A percentile compares a stretch with the other conserved stretches of the same genome.
Conservation (phyloP, 2,888 invertebrate genomes). For the Incurvaria masculella region DNA sequence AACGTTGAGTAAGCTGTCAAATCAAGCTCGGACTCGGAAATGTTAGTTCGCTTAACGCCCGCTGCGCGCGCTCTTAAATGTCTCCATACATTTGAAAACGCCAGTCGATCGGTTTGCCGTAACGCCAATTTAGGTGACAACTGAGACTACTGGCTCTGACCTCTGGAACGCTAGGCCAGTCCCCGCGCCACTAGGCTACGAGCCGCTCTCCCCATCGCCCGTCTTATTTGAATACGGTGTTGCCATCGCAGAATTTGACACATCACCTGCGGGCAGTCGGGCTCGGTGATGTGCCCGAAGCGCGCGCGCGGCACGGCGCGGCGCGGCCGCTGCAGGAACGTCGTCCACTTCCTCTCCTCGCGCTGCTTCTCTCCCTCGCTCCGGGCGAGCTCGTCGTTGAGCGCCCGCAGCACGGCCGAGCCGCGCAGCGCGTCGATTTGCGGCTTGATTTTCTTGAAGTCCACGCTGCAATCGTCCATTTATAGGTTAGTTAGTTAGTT, state of each 20-base stretch:
- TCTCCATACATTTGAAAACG: too few species aligned
- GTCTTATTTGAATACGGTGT: neutral
- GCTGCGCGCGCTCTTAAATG: too few species aligned
- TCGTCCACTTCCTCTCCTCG: conserved; percentile 65
- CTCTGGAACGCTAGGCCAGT: too few species aligned
- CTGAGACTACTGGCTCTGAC: too few species aligned
- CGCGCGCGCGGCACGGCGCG: conserved; percentile 58
- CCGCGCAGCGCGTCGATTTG: conserved; percentile 61
- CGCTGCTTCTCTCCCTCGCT: conserved; percentile 48
- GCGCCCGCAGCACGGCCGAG: conserved; percentile 64
- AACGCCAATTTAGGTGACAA: too few species aligned
- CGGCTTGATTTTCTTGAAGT: conserved; percentile 66
- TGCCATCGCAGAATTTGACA: neutral
- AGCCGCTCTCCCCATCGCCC: too few species aligned
- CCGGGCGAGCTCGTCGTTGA: conserved; percentile 55
- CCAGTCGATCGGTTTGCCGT: too few species aligned
- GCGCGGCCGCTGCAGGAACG: conserved; percentile 72
- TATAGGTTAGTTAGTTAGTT: too few species aligned
- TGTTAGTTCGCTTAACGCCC: too few species aligned
- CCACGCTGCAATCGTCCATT: conserved; percentile 63
- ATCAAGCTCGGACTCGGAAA: too few species aligned
- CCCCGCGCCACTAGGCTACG: too few species aligned
- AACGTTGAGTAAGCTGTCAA: too few species aligned
- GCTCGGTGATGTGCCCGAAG: conserved; percentile 28
- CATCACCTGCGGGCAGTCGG: neutral